Evolutionary conservation across 2,888 invertebrate species (phyloP).

Genomic region (Epinotia brunnichana): DNA sequence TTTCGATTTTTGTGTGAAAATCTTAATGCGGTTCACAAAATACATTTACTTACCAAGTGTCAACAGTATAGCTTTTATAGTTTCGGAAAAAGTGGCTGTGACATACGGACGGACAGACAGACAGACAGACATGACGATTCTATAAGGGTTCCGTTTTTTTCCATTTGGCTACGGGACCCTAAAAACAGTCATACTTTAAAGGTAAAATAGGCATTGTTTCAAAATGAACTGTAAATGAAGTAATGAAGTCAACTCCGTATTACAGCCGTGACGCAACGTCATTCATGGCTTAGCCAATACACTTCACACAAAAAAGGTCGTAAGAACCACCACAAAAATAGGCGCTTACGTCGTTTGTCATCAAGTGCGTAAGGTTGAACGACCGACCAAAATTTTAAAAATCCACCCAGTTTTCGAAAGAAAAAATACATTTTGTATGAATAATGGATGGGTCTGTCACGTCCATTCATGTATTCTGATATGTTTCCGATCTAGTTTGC

Average conservation of each 20-base stretch:
- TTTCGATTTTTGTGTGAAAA: no score
- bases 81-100: no score
- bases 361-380: conserved; percentile 59
- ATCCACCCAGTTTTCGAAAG: conserved; percentile 71
- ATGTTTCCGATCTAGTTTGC: conserved; percentile 69
- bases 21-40: no score
- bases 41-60: no score
- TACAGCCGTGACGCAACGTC: conserved; percentile 33
- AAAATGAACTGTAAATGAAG: conserved; percentile 41
- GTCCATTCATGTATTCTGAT: conserved; percentile 62
- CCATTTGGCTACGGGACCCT: no score
- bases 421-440: conserved; percentile 66
- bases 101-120: no score
- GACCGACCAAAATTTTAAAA: conserved; percentile 77
- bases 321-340: background rate
- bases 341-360: conserved; percentile 13
- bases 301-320: background rate
- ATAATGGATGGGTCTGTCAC: conserved; percentile 65
- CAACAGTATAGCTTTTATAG: no score
- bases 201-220: conserved; percentile 35
- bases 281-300: conserved; percentile 30
- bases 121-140: no score
- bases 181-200: background rate
- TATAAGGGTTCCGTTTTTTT: no score
- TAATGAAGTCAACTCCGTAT: conserved; percentile 24